A percentile compares a stretch with the other conserved stretches of the same genome.
Evolutionary conservation across 2,797 vertebrate genomes (phyloP).

Genomic region (Phrynocephalus guinanensis): DNA sequence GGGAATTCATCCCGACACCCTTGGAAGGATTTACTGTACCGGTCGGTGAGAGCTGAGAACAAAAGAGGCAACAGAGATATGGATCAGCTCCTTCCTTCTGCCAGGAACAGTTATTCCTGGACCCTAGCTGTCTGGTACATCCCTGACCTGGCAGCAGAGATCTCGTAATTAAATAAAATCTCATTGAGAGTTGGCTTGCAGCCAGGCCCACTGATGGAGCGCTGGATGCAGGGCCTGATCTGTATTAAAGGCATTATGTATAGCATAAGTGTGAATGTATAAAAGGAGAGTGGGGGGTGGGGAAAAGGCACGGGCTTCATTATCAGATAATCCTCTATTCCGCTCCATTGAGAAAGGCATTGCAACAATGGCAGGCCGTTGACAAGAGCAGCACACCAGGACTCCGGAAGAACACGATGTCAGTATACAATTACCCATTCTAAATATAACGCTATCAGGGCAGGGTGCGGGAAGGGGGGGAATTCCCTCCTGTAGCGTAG

Average conservation of each 20-base stretch:
- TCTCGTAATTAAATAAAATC: slow-evolving; percentile 17
- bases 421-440: not conserved
- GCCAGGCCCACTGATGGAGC: not conserved
- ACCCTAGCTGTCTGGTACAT: not conserved
- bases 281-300: not conserved
- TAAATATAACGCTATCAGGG: not conserved
- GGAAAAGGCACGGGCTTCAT: not conserved
- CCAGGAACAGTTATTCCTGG: slow-evolving; percentile 24
- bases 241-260: not conserved
- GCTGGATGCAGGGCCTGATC: rapidly evolving
- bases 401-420: not conserved
- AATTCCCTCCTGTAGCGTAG: not conserved
- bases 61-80: not conserved
- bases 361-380: not conserved
- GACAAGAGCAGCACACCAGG: not conserved
- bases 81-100: not conserved
- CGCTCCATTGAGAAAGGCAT: not conserved
- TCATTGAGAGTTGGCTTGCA: slow-evolving; percentile 24
- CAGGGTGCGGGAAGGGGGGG: too few species aligned
- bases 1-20: not conserved
- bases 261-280: too few species aligned
- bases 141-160: not conserved
- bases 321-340: not conserved
- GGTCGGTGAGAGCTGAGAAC: not conserved
- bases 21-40: not conserved